Evolutionary conservation across 2,113 vertebrate genomes (phyloP).

Genomic region (Pleuronectes platessa): DNA sequence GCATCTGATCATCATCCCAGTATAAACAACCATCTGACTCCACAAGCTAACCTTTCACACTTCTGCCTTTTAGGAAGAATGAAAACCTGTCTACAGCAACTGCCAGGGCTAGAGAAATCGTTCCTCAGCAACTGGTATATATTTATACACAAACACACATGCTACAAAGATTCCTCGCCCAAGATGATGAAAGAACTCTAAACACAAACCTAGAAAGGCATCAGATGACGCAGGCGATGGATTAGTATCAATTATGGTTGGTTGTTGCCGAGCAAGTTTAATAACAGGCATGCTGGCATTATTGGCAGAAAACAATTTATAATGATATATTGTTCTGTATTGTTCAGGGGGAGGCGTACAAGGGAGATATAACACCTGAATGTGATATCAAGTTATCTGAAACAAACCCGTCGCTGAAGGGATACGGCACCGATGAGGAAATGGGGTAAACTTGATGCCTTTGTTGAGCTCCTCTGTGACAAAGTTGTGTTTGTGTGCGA

Average conservation of each 20-base stretch:
- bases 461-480: neutral
- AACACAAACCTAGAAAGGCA: constrained; percentile 68
- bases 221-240: constrained; percentile 62
- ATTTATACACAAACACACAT: constrained; percentile 74
- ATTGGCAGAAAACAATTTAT: constrained; percentile 33
- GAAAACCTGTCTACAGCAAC: constrained; percentile 71
- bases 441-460: constrained; percentile 10
- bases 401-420: constrained; percentile 17
- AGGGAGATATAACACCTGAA: constrained; percentile 18
- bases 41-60: constrained; percentile 72
- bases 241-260: constrained; percentile 61
- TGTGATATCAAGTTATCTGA: constrained; percentile 26
- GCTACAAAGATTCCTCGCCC: constrained; percentile 58
- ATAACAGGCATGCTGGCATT: constrained; percentile 35
- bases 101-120: constrained; percentile 61
- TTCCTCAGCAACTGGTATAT: constrained; percentile 74
- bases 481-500: neutral
- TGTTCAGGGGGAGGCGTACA: constrained; percentile 23
- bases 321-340: constrained; percentile 43
- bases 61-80: constrained; percentile 60
- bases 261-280: constrained; percentile 67
- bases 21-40: constrained; percentile 72
- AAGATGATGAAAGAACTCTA: constrained; percentile 67
- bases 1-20: constrained; percentile 72
- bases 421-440: constrained; percentile 10